Percentiles rank a stretch among this genome's conserved stretches.
Conservation (phyloP, 2,888 invertebrate species). For the Hydroisotoma schaefferi region DNA sequence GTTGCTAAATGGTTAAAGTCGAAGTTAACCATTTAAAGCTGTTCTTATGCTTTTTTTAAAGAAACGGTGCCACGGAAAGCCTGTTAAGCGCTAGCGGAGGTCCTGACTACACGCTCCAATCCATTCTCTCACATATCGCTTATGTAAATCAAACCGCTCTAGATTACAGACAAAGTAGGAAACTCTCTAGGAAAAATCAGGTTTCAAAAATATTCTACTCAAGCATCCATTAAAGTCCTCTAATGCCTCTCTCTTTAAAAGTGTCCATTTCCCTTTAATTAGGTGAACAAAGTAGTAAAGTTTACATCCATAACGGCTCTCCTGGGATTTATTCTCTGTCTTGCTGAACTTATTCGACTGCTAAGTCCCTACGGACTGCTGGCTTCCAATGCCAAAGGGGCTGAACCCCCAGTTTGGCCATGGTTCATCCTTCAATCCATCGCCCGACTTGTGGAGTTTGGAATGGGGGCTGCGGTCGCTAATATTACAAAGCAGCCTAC, state of each 20-base stretch:
- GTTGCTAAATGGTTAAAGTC: no score
- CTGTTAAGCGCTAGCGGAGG: conserved; percentile 9
- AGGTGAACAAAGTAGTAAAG: conserved; percentile 56
- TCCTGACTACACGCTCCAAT: conserved; percentile 54
- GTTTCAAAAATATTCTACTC: conserved; percentile 36
- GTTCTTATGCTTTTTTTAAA: no score
- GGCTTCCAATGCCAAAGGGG: conserved; percentile 39
- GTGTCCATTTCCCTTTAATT: no score
- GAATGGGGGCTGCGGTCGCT: conserved; percentile 58
- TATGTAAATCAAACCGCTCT: conserved; percentile 56
- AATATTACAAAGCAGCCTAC: conserved; percentile 59
- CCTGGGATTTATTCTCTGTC: conserved; percentile 57
- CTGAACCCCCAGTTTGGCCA: conserved; percentile 55
- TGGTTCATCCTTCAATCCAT: conserved; percentile 60
- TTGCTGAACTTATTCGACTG: conserved; percentile 56
- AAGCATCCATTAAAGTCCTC: background rate
- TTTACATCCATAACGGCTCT: conserved; percentile 58
- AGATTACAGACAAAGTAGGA: conserved; percentile 48
- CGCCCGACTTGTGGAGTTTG: conserved; percentile 55
- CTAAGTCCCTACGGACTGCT: conserved; percentile 57
- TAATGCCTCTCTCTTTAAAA: no score
- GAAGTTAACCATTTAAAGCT: no score
- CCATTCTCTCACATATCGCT: conserved; percentile 58
- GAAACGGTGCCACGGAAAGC: background rate
- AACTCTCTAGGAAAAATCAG: conserved; percentile 49